These are phyloP conservation scores for Coluber constrictor DNA, from an alignment of 2,797 vertebrate genomes.

Conservation along the genomic window DNA sequence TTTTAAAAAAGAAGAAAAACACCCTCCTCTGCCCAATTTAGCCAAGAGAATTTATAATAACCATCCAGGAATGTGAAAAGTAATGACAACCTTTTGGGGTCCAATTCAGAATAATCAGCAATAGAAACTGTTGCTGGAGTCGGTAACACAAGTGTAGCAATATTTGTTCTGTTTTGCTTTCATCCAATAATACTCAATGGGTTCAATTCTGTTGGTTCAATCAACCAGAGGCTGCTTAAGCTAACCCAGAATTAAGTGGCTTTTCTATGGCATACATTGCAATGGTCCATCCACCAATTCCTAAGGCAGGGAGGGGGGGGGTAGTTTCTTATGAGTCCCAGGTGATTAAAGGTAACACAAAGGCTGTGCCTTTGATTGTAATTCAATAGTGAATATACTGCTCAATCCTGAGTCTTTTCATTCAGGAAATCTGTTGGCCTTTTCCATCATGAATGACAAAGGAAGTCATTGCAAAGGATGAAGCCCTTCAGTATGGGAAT, in stretches of 20 bases:
- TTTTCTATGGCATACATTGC: not conserved
- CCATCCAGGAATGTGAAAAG: not conserved
- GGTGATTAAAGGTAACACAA: not conserved
- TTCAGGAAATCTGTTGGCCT: not conserved
- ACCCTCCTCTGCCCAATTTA: not conserved
- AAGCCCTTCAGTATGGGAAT: conserved; percentile 16
- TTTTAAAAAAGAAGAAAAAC: too few relatives aligned
- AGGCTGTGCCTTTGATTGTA: not conserved
- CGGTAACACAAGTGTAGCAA: not conserved
- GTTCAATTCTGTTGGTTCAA: not conserved
- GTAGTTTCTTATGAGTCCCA: not conserved
- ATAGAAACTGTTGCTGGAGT: not conserved
- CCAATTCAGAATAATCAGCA: not conserved
- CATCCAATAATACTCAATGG: not conserved
- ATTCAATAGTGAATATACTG: not conserved
- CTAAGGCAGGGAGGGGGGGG: not conserved
- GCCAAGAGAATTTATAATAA: not conserved
- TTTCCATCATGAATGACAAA: too few relatives aligned
- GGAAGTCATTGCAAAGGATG: not conserved
- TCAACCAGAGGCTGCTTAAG: not conserved
- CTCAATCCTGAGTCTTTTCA: too few relatives aligned
- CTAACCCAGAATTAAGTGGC: not conserved
- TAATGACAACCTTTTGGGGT: not conserved
- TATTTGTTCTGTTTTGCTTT: not conserved
- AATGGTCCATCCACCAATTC: not conserved